These are phyloP conservation scores for Dolichallabes microphthalmus DNA, from an alignment of 2,113 vertebrate genomes.

Conservation along the genomic window DNA sequence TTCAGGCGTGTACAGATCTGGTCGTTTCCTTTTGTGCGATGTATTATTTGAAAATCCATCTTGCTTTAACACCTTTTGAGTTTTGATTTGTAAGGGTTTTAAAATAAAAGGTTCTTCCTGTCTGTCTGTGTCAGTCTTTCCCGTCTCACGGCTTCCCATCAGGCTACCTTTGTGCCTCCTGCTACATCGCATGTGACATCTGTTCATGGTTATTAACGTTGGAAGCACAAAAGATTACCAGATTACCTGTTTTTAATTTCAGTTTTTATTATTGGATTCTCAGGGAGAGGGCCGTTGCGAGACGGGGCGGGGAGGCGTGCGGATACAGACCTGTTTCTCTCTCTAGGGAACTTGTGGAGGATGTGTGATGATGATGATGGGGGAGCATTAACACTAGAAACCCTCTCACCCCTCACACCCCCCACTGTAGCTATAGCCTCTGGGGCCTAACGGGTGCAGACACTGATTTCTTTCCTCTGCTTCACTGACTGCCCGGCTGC, in stretches of 20 bases:
- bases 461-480: constrained; percentile 65
- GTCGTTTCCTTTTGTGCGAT: background rate
- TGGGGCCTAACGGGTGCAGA: constrained; percentile 68
- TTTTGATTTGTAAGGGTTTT: constrained; percentile 11
- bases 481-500: constrained; percentile 54
- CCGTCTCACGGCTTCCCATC: constrained; percentile 62
- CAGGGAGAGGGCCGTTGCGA: constrained; percentile 33
- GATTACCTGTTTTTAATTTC: constrained; percentile 74
- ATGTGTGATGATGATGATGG: constrained; percentile 47
- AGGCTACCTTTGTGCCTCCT: constrained; percentile 63
- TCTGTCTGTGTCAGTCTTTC: background rate
- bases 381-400: constrained; percentile 25
- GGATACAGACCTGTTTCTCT: background rate
- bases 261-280: constrained; percentile 71
- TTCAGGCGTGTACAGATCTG: background rate
- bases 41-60: background rate
- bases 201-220: constrained; percentile 74
- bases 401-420: constrained; percentile 13
- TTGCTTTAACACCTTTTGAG: background rate
- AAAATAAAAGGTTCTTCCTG: constrained; percentile 8
- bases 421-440: constrained; percentile 58
- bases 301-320: constrained; percentile 38
- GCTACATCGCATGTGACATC: constrained; percentile 69
- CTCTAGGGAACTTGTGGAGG: constrained; percentile 33
- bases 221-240: constrained; percentile 71